These are phyloP conservation scores for Alca torda DNA, from an alignment of 2,797 vertebrate species.

Conservation along the genomic window DNA sequence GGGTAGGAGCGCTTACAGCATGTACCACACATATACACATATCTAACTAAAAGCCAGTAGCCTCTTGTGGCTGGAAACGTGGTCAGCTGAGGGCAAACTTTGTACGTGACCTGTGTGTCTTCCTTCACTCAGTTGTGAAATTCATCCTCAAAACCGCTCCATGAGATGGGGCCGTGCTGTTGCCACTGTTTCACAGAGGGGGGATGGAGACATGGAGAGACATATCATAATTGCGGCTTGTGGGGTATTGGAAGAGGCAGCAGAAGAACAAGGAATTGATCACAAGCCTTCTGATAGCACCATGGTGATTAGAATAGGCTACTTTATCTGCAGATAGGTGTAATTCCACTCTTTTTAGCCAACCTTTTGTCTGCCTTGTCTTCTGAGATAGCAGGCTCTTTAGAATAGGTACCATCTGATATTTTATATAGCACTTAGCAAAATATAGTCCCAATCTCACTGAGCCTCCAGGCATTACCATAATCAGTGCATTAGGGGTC, in stretches of 20 bases:
- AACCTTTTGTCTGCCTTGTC: slow-evolving; percentile 28
- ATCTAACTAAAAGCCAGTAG: background rate
- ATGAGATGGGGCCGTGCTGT: background rate
- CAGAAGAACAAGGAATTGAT: slow-evolving; percentile 7
- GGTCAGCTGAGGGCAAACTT: background rate
- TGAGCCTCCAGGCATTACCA: slow-evolving; percentile 44
- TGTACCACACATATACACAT: background rate
- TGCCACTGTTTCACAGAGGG: background rate
- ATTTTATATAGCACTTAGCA: slow-evolving; percentile 53
- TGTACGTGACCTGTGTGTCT: accelerated
- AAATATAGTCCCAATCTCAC: slow-evolving; percentile 18
- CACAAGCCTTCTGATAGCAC: slow-evolving; percentile 20
- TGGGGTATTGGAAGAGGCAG: background rate
- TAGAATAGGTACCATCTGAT: slow-evolving; percentile 36
- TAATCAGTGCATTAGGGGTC: slow-evolving; percentile 61
- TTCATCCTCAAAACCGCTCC: background rate
- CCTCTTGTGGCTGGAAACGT: background rate
- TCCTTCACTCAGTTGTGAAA: background rate
- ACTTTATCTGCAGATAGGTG: slow-evolving; percentile 36
- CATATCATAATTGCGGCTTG: background rate
- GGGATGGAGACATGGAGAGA: background rate
- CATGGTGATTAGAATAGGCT: background rate
- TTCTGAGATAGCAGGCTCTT: slow-evolving; percentile 17
- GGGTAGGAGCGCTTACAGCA: background rate
- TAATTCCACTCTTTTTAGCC: slow-evolving; percentile 24